Evolutionary conservation across 1,140 invertebrate species (phyloP), one percentile per base, ranked within the genome.

Genomic region (Cydia amplana): DNA sequence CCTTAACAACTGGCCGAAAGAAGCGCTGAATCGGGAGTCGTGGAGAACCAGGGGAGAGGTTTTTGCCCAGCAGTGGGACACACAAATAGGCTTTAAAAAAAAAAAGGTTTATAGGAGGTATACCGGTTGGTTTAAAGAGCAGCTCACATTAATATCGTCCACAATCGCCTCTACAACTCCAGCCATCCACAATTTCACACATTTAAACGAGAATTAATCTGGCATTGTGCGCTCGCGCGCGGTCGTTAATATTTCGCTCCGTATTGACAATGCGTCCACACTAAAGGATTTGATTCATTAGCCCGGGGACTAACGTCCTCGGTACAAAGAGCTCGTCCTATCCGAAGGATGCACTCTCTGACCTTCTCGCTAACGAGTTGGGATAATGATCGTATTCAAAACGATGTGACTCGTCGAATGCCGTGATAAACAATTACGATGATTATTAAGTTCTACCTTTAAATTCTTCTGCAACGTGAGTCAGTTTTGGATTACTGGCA

Each of bases 191-290:
- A 16, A 88, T 87, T 89, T 88, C 83, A 83, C 86, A 89, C 85
- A 85, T 89, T 90, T 90, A 90, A 90, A 90, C 87, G 83, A 82
- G 85, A 90, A 89, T 91, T 90, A 91, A 90, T 88, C 87, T 86
- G 81, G 83, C 80, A 89, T 90, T 91, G 88, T 91, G 82, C 82
- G 79, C 78, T 74, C 77, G 77, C 78, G 81, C 83, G 82, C 82
- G 83, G 80, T 80, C 80, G 83, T 88, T 90, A 88, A 88, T 89
- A 89, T 87, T 91, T 85, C 84, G 85, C 88, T 86, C 79, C 78
- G 83, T 88, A 92, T 91, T 91, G 88, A 91, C 89, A 90, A 90
- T 90, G 86, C 86, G 80, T 83, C 85, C 86, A 76, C 84, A 83
- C 84, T 79, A 77, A 87, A 83, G 83, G 83, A 83, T 87, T 91